Percentiles rank a stretch among this genome's conserved stretches.
Evolutionary conservation across 2,113 vertebrate species (phyloP).

Genomic region (Reinhardtius hippoglossoides): DNA sequence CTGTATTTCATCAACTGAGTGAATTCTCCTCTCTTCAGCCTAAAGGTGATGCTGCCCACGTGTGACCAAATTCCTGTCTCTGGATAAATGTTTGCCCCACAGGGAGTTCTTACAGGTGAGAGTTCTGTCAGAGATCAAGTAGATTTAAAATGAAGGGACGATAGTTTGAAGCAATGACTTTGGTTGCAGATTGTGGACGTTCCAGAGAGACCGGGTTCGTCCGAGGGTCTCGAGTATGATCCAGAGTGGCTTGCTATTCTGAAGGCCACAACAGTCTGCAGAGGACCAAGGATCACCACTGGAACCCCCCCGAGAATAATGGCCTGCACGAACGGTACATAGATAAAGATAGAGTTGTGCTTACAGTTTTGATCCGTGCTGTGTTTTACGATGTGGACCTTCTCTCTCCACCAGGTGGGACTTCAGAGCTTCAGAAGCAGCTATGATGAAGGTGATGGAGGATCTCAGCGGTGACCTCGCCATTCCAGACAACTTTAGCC

Average conservation of each 20-base stretch:
- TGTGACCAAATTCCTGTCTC: constrained; percentile 94
- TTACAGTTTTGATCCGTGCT: not conserved
- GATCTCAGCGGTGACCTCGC: constrained; percentile 87
- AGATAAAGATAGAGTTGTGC: not conserved
- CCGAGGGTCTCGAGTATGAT: constrained; percentile 90
- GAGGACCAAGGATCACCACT: constrained; percentile 83
- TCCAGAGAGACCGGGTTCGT: constrained; percentile 87
- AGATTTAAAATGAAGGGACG: no score
- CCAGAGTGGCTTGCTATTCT: constrained; percentile 95
- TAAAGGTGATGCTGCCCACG: constrained; percentile 84
- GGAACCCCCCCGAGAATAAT: constrained; percentile 94
- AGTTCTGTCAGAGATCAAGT: not conserved
- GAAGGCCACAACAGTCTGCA: constrained; percentile 89
- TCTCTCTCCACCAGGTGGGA: constrained; percentile 87
- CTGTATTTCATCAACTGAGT: not conserved
- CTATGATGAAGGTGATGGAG: constrained; percentile 88
- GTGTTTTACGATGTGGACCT: not conserved
- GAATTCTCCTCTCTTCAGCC: constrained; percentile 57
- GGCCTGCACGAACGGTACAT: constrained; percentile 88
- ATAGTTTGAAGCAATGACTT: not conserved
- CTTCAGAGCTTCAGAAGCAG: constrained; percentile 89
- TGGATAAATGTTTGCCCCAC: constrained; percentile 96
- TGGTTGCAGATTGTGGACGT: constrained; percentile 85
- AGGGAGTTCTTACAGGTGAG: constrained; percentile 97
- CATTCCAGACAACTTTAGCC: constrained; percentile 92